phyloP scores from a whole-genome alignment of 2,888 invertebrate genomes.

The Drosophila vallismaia region DNA sequence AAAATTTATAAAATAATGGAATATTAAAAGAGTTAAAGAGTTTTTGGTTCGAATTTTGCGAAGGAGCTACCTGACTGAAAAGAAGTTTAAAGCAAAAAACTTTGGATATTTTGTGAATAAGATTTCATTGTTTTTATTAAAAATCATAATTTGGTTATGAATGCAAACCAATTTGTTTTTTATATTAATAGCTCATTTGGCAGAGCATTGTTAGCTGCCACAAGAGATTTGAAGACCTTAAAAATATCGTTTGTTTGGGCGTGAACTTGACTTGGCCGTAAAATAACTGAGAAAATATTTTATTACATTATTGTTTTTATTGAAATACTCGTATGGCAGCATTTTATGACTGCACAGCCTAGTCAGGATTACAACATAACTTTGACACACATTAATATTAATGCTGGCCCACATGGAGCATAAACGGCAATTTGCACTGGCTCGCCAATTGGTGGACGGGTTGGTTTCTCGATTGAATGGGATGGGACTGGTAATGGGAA shows the following conservation, averaged over 20 bases:
- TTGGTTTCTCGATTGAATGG: slow-evolving; percentile 15
- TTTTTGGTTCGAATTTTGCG: too few relatives aligned
- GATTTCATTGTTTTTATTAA: slow-evolving; percentile 18
- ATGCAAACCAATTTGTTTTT: slow-evolving; percentile 32
- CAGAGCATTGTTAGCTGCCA: slow-evolving; percentile 7
- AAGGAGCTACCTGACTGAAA: too few relatives aligned
- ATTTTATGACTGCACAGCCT: slow-evolving; percentile 47
- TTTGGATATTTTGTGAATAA: too few relatives aligned
- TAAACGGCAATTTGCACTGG: slow-evolving; percentile 57
- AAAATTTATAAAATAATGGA: not conserved
- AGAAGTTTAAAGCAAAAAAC: too few relatives aligned
- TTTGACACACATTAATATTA: slow-evolving; percentile 55
- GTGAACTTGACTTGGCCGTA: slow-evolving; percentile 41
- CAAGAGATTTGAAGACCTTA: not conserved
- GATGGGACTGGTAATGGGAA: slow-evolving; percentile 15
- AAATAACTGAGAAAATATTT: slow-evolving; percentile 38
- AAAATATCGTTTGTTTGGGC: slow-evolving; percentile 29
- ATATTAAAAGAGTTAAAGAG: too few relatives aligned
- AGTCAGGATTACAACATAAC: slow-evolving; percentile 55
- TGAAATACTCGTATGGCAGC: slow-evolving; percentile 45
- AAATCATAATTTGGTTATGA: slow-evolving; percentile 27
- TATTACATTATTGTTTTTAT: slow-evolving; percentile 48
- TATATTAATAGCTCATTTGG: slow-evolving; percentile 17
- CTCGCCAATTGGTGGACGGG: slow-evolving; percentile 48
- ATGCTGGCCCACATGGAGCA: slow-evolving; percentile 70